Percentiles rank a stretch among this genome's conserved stretches.
These are phyloP conservation scores for Pipistrellus kuhlii DNA, from an alignment of 2,797 vertebrate genomes.

Conservation along the genomic window DNA sequence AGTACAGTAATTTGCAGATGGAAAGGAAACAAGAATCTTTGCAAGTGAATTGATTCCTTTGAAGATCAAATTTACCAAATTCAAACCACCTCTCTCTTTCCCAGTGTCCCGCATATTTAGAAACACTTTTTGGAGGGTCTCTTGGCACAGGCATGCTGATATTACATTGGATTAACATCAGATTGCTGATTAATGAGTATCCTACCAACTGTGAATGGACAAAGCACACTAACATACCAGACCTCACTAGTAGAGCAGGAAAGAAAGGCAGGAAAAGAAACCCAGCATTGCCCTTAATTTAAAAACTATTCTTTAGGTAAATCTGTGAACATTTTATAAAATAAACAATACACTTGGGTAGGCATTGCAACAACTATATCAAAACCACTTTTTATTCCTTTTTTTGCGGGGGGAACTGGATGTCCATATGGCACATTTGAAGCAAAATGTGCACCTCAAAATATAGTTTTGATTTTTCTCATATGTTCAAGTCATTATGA, in stretches of 20 bases:
- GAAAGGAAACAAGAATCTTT: not conserved
- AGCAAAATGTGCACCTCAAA: slow-evolving; percentile 24
- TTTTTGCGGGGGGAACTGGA: not conserved
- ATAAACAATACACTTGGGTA: slow-evolving; percentile 31
- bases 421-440: not conserved
- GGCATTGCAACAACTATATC: not conserved
- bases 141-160: not conserved
- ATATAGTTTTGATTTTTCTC: not conserved
- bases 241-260: not conserved
- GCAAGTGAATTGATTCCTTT: slow-evolving; percentile 25
- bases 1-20: not conserved
- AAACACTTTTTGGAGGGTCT: not conserved
- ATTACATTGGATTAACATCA: not conserved
- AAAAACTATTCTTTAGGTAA: slow-evolving; percentile 16
- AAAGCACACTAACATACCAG: not conserved
- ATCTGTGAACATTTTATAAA: slow-evolving; percentile 27
- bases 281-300: not conserved
- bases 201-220: not conserved
- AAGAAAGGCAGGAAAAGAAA: not conserved
- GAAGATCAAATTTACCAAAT: slow-evolving; percentile 29
- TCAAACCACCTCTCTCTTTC: not conserved
- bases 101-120: not conserved
- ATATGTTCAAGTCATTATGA: slow-evolving; percentile 25
- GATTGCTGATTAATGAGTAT: not conserved
- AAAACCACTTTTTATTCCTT: not conserved